Base-by-base conservation (phyloP, 2,113 vertebrate species). In the Pelvicachromis taeniatus region DNA sequence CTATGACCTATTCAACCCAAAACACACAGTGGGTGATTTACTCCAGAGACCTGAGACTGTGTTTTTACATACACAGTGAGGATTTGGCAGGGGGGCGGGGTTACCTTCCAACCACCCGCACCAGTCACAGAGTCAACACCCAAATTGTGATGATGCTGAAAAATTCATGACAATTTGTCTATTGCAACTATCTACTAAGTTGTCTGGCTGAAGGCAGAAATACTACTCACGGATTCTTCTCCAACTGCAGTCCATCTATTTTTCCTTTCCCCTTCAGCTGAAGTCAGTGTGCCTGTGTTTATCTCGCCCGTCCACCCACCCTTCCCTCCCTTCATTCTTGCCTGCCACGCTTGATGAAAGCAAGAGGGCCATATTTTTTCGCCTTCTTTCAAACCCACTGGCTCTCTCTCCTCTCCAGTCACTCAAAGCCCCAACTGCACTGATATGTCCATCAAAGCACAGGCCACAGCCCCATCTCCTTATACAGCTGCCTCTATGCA, bases 291-390 rank as follows among this genome's bases (percentile, higher is more conserved):
- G 78, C 81, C 73, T 80, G 58, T n/a, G 2, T 70, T 40, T 59
- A 26, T 33, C 31, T n/a, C 75, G 38, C 56, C 52, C 77, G 8
- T 23, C 33, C 11, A 21, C 21, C 73, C 29, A 23, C 19, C 26
- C 33, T 80, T 85, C 19, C 12, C 53, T 83, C 85, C 65, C 80
- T 55, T 52, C 77, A 40, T 83, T 78, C 77, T 81, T 65, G 78
- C 88, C 87, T 85, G 85, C 93, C 88, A 91, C 40, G 48, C 91
- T 92, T 93, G 93, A 95, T 92, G 88, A 87, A 95, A 93, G 89
- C 93, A 94, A 95, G 93, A 91, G 85, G 82, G 61, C 45, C 65
- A 85, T 50, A 87, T 83, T 81, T 73, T 78, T 78, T 42, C 59
- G 0, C 54, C 35, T 52, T 61, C 13, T 75, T 70, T 83, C 50